phyloP scores from a whole-genome alignment of 2,113 vertebrate genomes.

The Gorsachius goisagi region DNA sequence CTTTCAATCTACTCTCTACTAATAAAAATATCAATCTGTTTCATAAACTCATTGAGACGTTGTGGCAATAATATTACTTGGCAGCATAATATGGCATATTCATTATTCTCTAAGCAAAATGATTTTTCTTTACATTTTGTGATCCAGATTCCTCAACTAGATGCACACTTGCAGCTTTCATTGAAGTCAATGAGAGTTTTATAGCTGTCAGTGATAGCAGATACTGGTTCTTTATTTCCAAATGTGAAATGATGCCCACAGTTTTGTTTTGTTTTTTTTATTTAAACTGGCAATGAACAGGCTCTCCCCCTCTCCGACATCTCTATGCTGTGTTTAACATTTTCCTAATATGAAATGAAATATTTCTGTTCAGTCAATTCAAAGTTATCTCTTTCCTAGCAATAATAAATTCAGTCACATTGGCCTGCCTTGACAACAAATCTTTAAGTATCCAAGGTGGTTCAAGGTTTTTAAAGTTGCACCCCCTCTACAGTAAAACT shows the following conservation, averaged over 20 bases:
- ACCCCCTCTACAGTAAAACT: neutral
- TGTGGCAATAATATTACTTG: constrained; percentile 46
- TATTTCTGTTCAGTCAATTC: neutral
- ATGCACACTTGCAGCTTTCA: constrained; percentile 21
- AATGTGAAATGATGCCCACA: neutral
- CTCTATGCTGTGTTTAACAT: neutral
- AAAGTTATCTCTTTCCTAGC: neutral
- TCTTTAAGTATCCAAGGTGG: neutral
- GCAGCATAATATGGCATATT: constrained; percentile 40
- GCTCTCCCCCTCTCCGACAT: neutral
- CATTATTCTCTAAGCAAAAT: constrained; percentile 52
- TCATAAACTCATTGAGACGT: constrained; percentile 51
- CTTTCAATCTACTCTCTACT: constrained; percentile 31
- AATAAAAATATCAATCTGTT: constrained; percentile 63
- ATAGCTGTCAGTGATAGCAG: constrained; percentile 3
- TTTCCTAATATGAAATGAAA: neutral
- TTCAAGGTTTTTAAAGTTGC: neutral
- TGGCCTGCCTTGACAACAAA: neutral
- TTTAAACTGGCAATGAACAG: neutral
- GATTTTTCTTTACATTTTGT: constrained; percentile 59
- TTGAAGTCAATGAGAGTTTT: constrained; percentile 39
- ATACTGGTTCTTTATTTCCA: constrained; percentile 3
- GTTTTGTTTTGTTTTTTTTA: neutral
- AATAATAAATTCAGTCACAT: neutral
- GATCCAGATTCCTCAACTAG: constrained; percentile 42